These are phyloP conservation scores for Bettongia penicillata DNA, from an alignment of 2,113 vertebrate species.

Conservation along the genomic window DNA sequence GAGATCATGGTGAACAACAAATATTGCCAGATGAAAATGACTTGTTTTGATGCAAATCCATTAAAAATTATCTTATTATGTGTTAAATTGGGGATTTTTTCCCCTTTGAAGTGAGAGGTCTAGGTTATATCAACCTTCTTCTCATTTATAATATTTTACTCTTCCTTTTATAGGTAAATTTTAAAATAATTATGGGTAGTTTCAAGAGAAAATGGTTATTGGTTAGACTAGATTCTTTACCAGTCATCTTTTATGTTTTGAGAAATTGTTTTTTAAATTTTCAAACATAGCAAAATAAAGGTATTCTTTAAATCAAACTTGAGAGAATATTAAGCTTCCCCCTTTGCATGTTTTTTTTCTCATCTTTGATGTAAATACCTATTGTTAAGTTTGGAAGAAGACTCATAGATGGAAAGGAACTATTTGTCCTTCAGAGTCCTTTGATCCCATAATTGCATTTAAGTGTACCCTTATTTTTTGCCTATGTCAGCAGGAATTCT, in stretches of 20 bases:
- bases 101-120: background rate
- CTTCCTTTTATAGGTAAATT: background rate
- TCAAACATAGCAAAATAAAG: background rate
- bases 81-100: background rate
- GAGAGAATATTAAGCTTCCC: background rate
- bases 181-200: background rate
- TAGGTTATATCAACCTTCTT: background rate
- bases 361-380: background rate
- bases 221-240: background rate
- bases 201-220: background rate
- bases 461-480: background rate
- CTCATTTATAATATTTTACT: no score
- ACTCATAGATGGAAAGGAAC: background rate
- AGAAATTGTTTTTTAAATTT: background rate
- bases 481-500: background rate
- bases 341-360: conserved; percentile 9
- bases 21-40: background rate
- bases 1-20: background rate
- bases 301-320: background rate
- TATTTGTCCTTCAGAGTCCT: background rate
- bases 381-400: background rate
- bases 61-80: background rate
- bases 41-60: background rate
- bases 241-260: background rate
- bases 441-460: background rate